A percentile compares a stretch with the other conserved stretches of the same genome.
Conservation (phyloP, 2,797 vertebrate genomes). For the Lithobates sylvaticus region DNA sequence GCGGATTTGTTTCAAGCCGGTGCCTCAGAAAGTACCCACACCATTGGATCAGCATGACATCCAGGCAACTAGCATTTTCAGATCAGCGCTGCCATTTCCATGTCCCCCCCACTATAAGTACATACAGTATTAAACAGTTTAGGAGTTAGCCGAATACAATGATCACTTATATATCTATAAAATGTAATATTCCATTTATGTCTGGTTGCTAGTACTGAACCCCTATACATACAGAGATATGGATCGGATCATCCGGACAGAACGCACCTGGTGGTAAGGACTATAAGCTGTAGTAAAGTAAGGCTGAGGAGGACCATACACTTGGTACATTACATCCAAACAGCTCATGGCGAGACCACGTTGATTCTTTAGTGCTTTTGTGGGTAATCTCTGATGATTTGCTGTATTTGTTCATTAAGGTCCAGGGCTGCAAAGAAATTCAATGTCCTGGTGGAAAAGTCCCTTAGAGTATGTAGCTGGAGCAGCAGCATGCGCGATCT, state of each 20-base stretch:
- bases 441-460: constrained; percentile 56
- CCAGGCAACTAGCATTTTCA: background rate
- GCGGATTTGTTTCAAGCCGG: background rate
- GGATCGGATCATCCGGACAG: no score
- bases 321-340: constrained; percentile 99
- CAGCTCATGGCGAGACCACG: constrained; percentile 93
- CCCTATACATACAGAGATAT: background rate
- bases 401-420: constrained; percentile 46
- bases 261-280: constrained; percentile 91
- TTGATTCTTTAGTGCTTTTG: constrained; percentile 48
- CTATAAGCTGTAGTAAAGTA: constrained; percentile 91
- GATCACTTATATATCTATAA: no score
- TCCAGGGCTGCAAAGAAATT: constrained; percentile 17
- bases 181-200: background rate
- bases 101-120: no score
- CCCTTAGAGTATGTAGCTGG: constrained; percentile 62
- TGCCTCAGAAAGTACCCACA: background rate
- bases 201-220: background rate
- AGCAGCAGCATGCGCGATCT: constrained; percentile 21
- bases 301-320: constrained; percentile 91
- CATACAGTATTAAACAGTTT: no score
- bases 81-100: no score
- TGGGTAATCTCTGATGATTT: constrained; percentile 58
- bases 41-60: background rate
- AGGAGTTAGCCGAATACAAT: no score